A percentile compares a stretch with the other conserved stretches of the same genome.
phyloP scores from a whole-genome alignment of 1,140 invertebrate species.

The Anastatus disparis region DNA sequence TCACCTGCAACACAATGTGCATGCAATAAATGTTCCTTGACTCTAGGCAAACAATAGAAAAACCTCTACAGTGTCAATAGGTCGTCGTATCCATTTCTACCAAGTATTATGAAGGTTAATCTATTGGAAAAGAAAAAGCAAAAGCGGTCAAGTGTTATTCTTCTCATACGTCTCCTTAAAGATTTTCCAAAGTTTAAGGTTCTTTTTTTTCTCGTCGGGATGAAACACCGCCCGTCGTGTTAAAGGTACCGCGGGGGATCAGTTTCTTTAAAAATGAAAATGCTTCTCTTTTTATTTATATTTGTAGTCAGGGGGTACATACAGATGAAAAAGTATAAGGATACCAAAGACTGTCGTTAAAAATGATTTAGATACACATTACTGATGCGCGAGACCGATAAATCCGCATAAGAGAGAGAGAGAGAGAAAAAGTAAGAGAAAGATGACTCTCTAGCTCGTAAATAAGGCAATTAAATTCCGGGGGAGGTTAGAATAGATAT shows the following conservation, averaged over 20 bases:
- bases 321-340: no score
- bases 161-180: not conserved
- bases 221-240: conserved; percentile 52
- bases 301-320: no score
- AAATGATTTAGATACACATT: conserved; percentile 32
- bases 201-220: not conserved
- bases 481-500: conserved; percentile 29
- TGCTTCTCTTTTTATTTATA: conserved; percentile 28
- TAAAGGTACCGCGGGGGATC: conserved; percentile 48
- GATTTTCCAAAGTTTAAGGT: not conserved
- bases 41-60: conserved; percentile 11
- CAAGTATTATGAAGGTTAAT: conserved; percentile 1
- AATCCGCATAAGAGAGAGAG: conserved; percentile 10
- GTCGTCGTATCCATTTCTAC: not conserved
- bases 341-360: conserved; percentile 39
- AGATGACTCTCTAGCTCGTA: conserved; percentile 36
- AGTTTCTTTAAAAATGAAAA: conserved; percentile 4
- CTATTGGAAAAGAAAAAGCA: not conserved
- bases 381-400: conserved; percentile 24
- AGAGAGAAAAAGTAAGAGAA: not conserved
- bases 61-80: conserved; percentile 22
- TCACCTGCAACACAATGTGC: no score
- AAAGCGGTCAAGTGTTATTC: not conserved
- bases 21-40: no score
- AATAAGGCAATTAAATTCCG: conserved; percentile 52